A percentile compares a stretch with the other conserved stretches of the same genome.
Evolutionary conservation across 2,113 vertebrate species (phyloP).

Genomic region (Rhagologus leucostigma): DNA sequence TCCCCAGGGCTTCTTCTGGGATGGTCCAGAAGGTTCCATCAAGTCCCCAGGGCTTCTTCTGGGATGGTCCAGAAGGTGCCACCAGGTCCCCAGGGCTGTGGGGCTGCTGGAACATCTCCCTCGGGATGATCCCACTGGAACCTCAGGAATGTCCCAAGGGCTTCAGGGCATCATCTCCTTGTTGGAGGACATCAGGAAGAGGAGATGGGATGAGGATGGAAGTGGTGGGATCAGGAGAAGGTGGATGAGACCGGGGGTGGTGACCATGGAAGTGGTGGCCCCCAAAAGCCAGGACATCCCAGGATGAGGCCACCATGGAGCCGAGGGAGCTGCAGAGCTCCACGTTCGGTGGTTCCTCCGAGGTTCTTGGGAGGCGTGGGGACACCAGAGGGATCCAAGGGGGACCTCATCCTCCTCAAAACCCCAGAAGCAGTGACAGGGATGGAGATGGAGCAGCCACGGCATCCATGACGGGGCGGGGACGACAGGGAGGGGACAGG

Average conservation of each 20-base stretch:
- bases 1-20: background rate
- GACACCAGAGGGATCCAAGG: background rate
- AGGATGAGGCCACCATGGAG: background rate
- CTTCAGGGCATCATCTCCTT: background rate
- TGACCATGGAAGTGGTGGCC: background rate
- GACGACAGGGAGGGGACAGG: background rate
- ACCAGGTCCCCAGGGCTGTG: no score
- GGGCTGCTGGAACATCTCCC: background rate
- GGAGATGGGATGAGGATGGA: background rate
- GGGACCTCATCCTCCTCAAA: background rate
- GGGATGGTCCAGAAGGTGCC: background rate
- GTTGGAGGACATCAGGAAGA: background rate
- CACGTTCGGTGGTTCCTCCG: background rate
- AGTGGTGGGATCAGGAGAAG: background rate
- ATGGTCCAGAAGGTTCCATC: background rate
- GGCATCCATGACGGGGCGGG: rapidly evolving
- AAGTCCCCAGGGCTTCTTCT: background rate
- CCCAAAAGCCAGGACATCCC: background rate
- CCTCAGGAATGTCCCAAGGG: background rate
- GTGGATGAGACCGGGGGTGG: rapidly evolving
- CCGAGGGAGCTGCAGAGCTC: background rate
- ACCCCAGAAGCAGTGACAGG: rapidly evolving
- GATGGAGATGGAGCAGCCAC: background rate
- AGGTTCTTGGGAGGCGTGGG: background rate
- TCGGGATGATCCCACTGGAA: background rate